A percentile compares a stretch with the other conserved stretches of the same genome.
phyloP scores from a whole-genome alignment of 2,113 vertebrate species.

The Lichenostomus cassidix region DNA sequence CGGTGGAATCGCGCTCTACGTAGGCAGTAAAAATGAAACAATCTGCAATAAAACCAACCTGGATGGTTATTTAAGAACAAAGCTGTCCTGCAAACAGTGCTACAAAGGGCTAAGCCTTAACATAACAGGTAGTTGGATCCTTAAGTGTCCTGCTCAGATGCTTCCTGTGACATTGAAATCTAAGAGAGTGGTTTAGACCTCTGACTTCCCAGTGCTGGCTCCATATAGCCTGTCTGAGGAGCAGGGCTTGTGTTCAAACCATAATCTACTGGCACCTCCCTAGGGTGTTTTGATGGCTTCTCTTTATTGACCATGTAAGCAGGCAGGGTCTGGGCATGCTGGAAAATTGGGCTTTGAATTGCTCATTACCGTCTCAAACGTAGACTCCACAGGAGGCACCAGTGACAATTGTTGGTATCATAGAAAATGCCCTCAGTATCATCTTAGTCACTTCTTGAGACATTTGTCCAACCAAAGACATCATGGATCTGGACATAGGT shows the following conservation, averaged over 20 bases:
- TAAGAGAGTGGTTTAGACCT: background rate
- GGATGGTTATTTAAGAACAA: background rate
- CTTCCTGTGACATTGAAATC: background rate
- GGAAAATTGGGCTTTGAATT: background rate
- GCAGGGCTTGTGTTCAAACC: background rate
- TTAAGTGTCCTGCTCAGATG: background rate
- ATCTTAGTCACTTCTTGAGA: background rate
- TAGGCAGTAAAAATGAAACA: background rate
- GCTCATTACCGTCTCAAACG: background rate
- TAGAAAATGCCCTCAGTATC: background rate
- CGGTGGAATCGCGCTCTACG: background rate
- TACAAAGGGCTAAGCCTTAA: background rate
- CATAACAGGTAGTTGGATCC: accelerated
- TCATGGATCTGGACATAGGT: background rate
- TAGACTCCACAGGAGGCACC: background rate
- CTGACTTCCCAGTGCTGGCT: background rate
- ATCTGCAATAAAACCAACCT: background rate
- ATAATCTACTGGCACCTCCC: background rate
- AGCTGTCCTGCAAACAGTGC: accelerated
- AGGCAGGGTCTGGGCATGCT: background rate
- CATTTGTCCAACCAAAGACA: background rate
- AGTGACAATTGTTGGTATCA: background rate
- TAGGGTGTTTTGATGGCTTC: background rate
- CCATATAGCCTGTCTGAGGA: background rate
- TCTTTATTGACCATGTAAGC: background rate